Evolutionary conservation across 35 echinoderm and acorn worm genomes (phyloP).

Genomic region (Ophiothrix spiculata): DNA sequence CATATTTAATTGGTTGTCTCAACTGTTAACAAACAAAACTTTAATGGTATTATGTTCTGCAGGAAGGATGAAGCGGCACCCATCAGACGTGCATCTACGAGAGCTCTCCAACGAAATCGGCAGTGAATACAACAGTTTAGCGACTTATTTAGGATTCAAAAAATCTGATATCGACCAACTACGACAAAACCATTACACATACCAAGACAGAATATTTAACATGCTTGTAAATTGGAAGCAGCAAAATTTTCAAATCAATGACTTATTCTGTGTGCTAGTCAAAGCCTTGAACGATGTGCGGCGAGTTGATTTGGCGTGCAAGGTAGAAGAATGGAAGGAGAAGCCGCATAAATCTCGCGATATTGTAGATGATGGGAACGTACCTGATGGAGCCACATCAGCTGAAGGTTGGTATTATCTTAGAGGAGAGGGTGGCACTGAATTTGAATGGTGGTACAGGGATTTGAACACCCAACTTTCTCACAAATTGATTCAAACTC

Average conservation of each 20-base stretch:
- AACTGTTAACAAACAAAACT: no score
- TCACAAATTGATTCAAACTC: no score
- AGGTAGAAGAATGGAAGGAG: neutral
- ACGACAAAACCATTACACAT: neutral
- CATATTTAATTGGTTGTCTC: no score
- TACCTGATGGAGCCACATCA: no score
- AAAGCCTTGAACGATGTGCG: neutral
- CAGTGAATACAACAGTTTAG: neutral
- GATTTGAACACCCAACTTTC: no score
- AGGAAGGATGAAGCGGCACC: neutral
- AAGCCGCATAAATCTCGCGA: neutral
- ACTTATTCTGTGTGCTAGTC: neutral
- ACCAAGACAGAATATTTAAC: neutral
- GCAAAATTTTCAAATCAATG: neutral
- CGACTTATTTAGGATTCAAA: neutral
- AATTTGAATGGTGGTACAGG: no score
- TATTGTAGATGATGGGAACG: neutral
- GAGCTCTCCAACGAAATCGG: neutral
- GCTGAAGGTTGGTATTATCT: no score
- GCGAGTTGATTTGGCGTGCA: neutral
- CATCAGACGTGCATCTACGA: neutral
- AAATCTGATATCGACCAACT: neutral
- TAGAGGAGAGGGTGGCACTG: no score
- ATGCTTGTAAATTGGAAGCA: slow-evolving; percentile 2
- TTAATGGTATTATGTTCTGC: neutral